Base-by-base conservation (phyloP, 92 coral and sea anemone species). In the Porites rus region DNA sequence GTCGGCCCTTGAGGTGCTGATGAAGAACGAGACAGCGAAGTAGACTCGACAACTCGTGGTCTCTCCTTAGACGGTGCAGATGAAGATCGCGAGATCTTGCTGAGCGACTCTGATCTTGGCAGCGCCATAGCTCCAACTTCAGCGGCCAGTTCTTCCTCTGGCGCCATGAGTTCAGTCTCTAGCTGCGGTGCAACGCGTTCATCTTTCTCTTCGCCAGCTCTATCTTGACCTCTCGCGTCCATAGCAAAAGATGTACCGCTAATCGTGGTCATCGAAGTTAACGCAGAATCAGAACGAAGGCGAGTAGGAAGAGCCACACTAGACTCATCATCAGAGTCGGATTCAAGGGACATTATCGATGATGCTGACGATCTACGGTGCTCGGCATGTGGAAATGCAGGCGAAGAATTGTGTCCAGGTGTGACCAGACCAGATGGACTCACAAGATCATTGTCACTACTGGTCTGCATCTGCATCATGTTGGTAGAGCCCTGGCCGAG, bases 51-150 rank as follows among this genome's bases (percentile, higher is more conserved):
- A 24, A 79, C 96, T 65, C 98, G 98, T 38, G 93, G 94, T 46
- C 97, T 90, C 38, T 93, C 93, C 51, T 95, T 88, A 65, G 75
- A 85, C 4, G 99, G 99, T 54, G 93, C 99, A 31, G 99, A 97
- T 13, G 98, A 93, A 3, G 99, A 97, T 6, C 99, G 95, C 0
- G 94, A 86, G 28, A 97, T 81, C 81, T 79, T 94, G 60, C 87
- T 56, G 8, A 87, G 68, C 2, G 93, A 65, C 17, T 96, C 99
- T 1, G 94, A 92, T 67, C 94, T 93, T 7, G 83, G 25, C 63
- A 87, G 88, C 4, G 82, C 81, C 65, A 84, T 84, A 67, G 83
- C 94, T 63, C 43, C 83, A 0, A 12, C 52, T 8, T 25, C 46
- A 8, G 51, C 78, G 69, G 74, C 68, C 13, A 31, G 20, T 54